A percentile compares a stretch with the other conserved stretches of the same genome.
Evolutionary conservation across 2,113 vertebrate genomes (phyloP).

Genomic region (Microcebus jonahi): DNA sequence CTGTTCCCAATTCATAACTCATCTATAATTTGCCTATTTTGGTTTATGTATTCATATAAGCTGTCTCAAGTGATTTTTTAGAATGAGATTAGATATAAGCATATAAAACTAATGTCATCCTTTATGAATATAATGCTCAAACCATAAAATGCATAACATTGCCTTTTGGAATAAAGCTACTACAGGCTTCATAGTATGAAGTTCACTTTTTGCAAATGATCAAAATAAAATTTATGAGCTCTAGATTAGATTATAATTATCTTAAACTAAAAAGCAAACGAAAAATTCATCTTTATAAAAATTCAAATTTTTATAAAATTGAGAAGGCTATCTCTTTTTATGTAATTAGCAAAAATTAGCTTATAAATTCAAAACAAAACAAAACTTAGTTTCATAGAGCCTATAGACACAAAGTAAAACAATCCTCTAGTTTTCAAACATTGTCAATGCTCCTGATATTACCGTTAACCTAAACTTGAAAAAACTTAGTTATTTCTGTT

Average conservation of each 20-base stretch:
- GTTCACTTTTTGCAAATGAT: constrained; percentile 46
- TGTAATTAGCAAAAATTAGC: constrained; percentile 34
- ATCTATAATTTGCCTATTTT: constrained; percentile 45
- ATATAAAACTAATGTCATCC: constrained; percentile 47
- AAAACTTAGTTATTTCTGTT: neutral
- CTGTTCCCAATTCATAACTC: constrained; percentile 30
- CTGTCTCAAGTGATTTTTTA: constrained; percentile 40
- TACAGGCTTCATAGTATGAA: neutral
- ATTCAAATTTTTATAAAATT: constrained; percentile 58
- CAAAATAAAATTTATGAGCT: constrained; percentile 34
- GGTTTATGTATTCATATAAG: constrained; percentile 14
- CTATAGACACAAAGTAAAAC: constrained; percentile 40
- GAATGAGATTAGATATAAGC: constrained; percentile 50
- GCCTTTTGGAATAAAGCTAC: constrained; percentile 45
- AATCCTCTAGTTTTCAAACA: neutral
- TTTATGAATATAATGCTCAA: constrained; percentile 47
- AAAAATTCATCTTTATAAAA: constrained; percentile 49
- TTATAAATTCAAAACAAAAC: constrained; percentile 31
- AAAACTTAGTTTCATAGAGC: constrained; percentile 35
- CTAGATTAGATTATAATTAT: constrained; percentile 47
- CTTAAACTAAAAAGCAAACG: constrained; percentile 40
- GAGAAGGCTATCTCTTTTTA: neutral
- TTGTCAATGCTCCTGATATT: neutral
- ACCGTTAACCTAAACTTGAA: neutral
- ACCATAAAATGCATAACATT: constrained; percentile 31